Percentiles rank a stretch among this genome's conserved stretches.
Evolutionary conservation across 2,888 invertebrate genomes (phyloP).

Genomic region (Apamea sordens): DNA sequence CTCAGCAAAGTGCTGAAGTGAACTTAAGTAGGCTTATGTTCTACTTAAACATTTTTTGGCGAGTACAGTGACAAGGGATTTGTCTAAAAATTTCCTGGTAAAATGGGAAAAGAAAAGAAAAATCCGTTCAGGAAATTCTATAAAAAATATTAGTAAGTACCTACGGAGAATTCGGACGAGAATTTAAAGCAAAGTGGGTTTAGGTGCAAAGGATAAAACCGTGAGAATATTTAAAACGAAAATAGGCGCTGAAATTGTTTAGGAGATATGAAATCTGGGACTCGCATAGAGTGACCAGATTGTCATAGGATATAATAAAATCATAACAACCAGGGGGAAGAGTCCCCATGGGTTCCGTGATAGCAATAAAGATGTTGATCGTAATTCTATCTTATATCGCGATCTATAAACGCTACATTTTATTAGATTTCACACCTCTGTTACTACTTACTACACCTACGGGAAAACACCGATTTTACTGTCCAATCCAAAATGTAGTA

Average conservation of each 20-base stretch:
- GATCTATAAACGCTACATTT: conserved; percentile 56
- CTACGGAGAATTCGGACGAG: conserved; percentile 2
- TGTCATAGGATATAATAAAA: conserved; percentile 20
- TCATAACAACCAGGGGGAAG: conserved; percentile 24
- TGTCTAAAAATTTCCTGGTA: conserved; percentile 30
- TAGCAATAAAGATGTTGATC: conserved; percentile 55
- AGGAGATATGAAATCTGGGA: background rate
- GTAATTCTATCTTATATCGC: conserved; percentile 30
- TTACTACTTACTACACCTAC: conserved; percentile 44
- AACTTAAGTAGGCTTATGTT: conserved; percentile 50
- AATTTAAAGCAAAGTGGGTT: conserved; percentile 17
- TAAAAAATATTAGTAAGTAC: conserved; percentile 25
- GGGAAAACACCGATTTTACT: conserved; percentile 32
- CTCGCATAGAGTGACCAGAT: background rate
- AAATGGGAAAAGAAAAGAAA: conserved; percentile 32
- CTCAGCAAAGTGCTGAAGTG: conserved; percentile 42
- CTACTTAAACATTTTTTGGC: conserved; percentile 17
- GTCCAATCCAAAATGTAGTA: conserved; percentile 16
- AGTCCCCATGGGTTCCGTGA: conserved; percentile 31
- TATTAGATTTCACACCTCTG: conserved; percentile 55
- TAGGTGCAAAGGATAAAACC: background rate
- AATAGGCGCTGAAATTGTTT: background rate
- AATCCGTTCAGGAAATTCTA: conserved; percentile 9
- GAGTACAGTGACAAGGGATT: conserved; percentile 43
- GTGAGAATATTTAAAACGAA: conserved; percentile 5